phyloP scores from a whole-genome alignment of 2,888 invertebrate genomes.

The Thereva nobilitata region DNA sequence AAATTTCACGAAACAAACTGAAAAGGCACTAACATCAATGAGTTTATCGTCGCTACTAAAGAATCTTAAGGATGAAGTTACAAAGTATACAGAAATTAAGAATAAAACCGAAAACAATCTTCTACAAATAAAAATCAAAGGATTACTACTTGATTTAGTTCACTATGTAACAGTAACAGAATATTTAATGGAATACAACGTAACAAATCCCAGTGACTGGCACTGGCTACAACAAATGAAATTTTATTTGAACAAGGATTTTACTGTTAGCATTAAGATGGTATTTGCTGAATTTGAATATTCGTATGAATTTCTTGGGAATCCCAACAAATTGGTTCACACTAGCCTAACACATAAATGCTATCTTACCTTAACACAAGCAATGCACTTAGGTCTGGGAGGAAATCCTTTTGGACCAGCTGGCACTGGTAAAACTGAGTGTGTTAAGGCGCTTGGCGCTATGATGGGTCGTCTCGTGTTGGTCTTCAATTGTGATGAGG shows the following conservation, averaged over 20 bases:
- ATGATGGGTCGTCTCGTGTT: slow-evolving; percentile 91
- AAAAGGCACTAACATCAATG: slow-evolving; percentile 75
- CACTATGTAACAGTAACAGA: slow-evolving; percentile 86
- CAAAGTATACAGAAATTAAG: slow-evolving; percentile 51
- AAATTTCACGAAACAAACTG: slow-evolving; percentile 81
- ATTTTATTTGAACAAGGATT: slow-evolving; percentile 67
- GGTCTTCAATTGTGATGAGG: slow-evolving; percentile 97
- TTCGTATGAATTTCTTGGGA: slow-evolving; percentile 98
- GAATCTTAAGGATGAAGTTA: slow-evolving; percentile 59
- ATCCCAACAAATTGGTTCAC: slow-evolving; percentile 90
- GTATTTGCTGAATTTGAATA: slow-evolving; percentile 93
- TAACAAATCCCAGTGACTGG: slow-evolving; percentile 77
- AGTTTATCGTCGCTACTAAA: slow-evolving; percentile 62
- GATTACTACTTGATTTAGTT: slow-evolving; percentile 89
- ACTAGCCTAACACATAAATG: slow-evolving; percentile 97
- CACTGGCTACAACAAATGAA: slow-evolving; percentile 93
- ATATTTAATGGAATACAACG: slow-evolving; percentile 71
- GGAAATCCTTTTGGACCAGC: slow-evolving; percentile 99
- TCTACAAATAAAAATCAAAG: slow-evolving; percentile 84
- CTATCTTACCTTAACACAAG: slow-evolving; percentile 95
- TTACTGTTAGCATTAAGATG: slow-evolving; percentile 67
- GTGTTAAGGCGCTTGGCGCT: slow-evolving; percentile 91
- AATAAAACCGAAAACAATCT: slow-evolving; percentile 61
- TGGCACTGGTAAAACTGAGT: slow-evolving; percentile 98
- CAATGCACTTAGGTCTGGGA: slow-evolving; percentile 92